Conservation (phyloP, 1,140 invertebrate species). For the Elymnias hypermnestra region DNA sequence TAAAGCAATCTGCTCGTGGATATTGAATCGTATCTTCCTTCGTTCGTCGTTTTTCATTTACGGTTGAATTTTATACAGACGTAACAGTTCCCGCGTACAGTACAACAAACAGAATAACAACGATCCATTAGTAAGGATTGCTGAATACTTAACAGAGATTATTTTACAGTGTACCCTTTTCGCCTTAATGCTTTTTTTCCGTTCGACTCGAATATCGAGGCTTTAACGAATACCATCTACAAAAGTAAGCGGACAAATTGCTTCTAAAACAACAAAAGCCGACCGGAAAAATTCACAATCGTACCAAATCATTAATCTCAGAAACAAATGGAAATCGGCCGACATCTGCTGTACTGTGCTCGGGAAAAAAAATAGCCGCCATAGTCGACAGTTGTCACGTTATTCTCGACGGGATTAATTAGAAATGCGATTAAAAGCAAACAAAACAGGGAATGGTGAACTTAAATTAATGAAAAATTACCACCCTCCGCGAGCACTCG, state of each 20-base stretch:
- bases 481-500: constrained; percentile 72
- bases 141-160: constrained; percentile 29
- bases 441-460: constrained; percentile 76
- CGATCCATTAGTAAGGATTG: constrained; percentile 23
- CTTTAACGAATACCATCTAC: constrained; percentile 69
- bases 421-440: constrained; percentile 76
- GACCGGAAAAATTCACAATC: constrained; percentile 75
- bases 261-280: constrained; percentile 76
- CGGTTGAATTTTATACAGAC: constrained; percentile 1
- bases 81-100: constrained; percentile 12
- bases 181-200: constrained; percentile 39
- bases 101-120: constrained; percentile 17
- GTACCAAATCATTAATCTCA: constrained; percentile 75
- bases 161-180: constrained; percentile 32
- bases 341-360: constrained; percentile 71
- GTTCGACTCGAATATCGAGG: constrained; percentile 55
- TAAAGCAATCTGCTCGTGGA: neutral
- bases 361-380: constrained; percentile 67
- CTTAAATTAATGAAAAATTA: constrained; percentile 77
- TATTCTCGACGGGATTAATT: constrained; percentile 76
- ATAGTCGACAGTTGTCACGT: constrained; percentile 76
- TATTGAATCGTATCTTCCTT: neutral
- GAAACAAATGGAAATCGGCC: constrained; percentile 76
- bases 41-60: constrained; percentile 1
- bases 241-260: constrained; percentile 75